phyloP scores from a whole-genome alignment of 2,888 invertebrate species.

The Drosophila formosana region DNA sequence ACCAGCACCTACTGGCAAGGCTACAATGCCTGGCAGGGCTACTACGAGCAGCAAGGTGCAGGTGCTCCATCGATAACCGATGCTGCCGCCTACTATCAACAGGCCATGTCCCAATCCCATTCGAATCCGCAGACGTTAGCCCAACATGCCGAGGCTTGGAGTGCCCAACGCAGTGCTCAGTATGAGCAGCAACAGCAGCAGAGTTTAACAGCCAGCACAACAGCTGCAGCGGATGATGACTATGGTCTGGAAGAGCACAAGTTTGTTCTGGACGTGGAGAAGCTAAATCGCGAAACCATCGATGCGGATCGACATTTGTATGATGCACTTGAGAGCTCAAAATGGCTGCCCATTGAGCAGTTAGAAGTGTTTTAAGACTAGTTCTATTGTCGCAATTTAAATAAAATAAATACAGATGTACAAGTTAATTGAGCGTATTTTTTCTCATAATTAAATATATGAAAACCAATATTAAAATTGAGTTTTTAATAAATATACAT shows the following conservation, averaged over 20 bases:
- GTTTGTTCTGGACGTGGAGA: slow-evolving; percentile 90
- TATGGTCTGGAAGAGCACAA: slow-evolving; percentile 93
- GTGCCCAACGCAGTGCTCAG: slow-evolving; percentile 85
- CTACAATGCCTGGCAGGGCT: slow-evolving; percentile 93
- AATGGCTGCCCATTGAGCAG: slow-evolving; percentile 93
- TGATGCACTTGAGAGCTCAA: slow-evolving; percentile 93
- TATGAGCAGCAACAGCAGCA: slow-evolving; percentile 81
- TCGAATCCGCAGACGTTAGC: slow-evolving; percentile 83
- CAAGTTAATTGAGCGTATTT: neutral
- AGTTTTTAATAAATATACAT: no score
- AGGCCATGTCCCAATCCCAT: slow-evolving; percentile 83
- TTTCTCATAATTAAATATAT: neutral
- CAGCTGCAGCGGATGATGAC: slow-evolving; percentile 87
- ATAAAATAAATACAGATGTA: neutral
- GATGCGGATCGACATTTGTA: slow-evolving; percentile 92
- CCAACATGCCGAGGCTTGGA: slow-evolving; percentile 86
- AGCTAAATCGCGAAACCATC: slow-evolving; percentile 90
- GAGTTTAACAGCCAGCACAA: slow-evolving; percentile 79
- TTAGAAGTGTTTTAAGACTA: slow-evolving; percentile 87
- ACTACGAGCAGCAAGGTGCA: slow-evolving; percentile 87
- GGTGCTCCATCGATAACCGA: slow-evolving; percentile 72
- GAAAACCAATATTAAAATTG: neutral
- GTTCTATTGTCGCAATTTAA: slow-evolving; percentile 6
- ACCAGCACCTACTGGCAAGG: slow-evolving; percentile 93
- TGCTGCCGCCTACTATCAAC: slow-evolving; percentile 84